Conservation (phyloP, 2,113 vertebrate genomes). For the Protobothrops mucrosquamatus region DNA sequence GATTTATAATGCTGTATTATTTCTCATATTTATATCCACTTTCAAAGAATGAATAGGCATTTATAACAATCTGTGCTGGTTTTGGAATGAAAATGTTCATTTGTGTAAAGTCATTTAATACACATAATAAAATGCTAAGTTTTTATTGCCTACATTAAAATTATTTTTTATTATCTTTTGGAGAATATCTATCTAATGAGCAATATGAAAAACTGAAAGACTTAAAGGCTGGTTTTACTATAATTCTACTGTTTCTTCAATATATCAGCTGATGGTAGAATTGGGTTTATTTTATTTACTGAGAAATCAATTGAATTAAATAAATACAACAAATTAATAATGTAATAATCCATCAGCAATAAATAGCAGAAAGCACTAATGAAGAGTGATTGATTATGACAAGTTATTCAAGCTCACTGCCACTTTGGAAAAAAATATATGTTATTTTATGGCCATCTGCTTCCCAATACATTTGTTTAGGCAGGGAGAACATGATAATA, state of each 20-base stretch:
- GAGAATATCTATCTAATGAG: constrained; percentile 34
- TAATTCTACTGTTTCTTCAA: constrained; percentile 25
- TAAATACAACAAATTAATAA: constrained; percentile 27
- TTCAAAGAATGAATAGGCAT: constrained; percentile 3
- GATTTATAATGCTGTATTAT: background rate
- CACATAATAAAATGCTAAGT: constrained; percentile 57
- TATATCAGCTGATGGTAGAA: background rate
- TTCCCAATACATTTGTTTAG: background rate
- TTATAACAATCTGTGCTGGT: constrained; percentile 55
- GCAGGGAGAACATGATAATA: background rate
- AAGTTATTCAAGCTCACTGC: constrained; percentile 1
- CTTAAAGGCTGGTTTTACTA: constrained; percentile 40
- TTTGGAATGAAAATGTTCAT: constrained; percentile 51
- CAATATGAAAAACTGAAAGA: constrained; percentile 48
- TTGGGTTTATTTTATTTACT: background rate
- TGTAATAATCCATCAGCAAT: constrained; percentile 34
- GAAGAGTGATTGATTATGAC: background rate
- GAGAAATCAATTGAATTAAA: constrained; percentile 34
- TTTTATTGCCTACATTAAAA: constrained; percentile 59
- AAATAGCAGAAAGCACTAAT: background rate
- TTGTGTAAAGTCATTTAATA: constrained; percentile 52
- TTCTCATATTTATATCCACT: background rate
- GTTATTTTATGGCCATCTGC: background rate
- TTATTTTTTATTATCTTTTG: constrained; percentile 53
- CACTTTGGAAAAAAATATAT: constrained; percentile 18